Evolutionary conservation across 2,888 invertebrate species (phyloP).

Genomic region (Troglohyphantes excavatus): DNA sequence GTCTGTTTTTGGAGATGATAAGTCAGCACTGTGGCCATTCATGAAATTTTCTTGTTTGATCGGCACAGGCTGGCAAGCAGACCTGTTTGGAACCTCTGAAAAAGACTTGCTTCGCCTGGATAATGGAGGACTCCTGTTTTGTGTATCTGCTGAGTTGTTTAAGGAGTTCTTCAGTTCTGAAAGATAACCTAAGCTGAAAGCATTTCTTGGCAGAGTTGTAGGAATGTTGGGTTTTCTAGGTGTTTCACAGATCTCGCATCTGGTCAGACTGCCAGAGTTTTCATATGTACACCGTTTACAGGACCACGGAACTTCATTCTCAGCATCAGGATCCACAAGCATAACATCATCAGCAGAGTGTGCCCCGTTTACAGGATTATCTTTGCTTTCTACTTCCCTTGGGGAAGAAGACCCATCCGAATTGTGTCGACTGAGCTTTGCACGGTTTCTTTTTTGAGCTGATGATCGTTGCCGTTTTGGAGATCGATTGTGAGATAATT

Average conservation of each 20-base stretch:
- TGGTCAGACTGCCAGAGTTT: slow-evolving; percentile 87
- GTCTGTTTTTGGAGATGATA: slow-evolving; percentile 73
- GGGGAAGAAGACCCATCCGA: slow-evolving; percentile 75
- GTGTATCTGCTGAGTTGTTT: slow-evolving; percentile 56
- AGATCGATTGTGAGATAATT: slow-evolving; percentile 81
- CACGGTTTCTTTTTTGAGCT: slow-evolving; percentile 84
- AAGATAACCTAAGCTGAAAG: slow-evolving; percentile 77
- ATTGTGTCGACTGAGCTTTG: slow-evolving; percentile 85
- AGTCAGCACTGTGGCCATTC: slow-evolving; percentile 64
- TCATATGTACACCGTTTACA: slow-evolving; percentile 90
- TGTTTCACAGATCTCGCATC: slow-evolving; percentile 90
- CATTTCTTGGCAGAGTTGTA: slow-evolving; percentile 83
- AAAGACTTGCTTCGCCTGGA: slow-evolving; percentile 82
- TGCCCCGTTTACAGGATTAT: slow-evolving; percentile 66
- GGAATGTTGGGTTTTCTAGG: slow-evolving; percentile 84
- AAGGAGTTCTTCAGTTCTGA: slow-evolving; percentile 75
- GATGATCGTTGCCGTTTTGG: slow-evolving; percentile 84
- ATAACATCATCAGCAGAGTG: slow-evolving; percentile 79
- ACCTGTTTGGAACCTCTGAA: slow-evolving; percentile 82
- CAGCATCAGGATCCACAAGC: slow-evolving; percentile 67
- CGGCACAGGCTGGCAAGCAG: slow-evolving; percentile 54
- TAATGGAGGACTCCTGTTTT: slow-evolving; percentile 66
- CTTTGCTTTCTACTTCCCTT: slow-evolving; percentile 38
- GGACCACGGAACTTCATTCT: slow-evolving; percentile 86
- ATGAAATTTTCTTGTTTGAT: slow-evolving; percentile 48